A percentile compares a stretch with the other conserved stretches of the same genome.
Evolutionary conservation across 2,113 vertebrate species (phyloP).

Genomic region (Aspidoscelis tigris): DNA sequence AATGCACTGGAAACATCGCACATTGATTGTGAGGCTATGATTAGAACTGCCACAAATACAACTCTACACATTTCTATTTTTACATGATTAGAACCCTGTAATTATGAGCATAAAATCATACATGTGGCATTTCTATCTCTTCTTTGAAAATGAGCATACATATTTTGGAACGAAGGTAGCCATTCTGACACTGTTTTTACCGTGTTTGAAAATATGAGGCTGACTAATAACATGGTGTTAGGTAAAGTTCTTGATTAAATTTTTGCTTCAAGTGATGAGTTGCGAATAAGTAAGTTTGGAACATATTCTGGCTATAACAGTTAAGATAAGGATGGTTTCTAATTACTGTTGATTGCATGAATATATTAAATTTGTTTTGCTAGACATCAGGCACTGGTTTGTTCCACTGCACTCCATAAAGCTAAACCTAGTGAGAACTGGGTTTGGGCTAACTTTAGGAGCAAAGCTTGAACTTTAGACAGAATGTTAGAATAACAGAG

Average conservation of each 20-base stretch:
- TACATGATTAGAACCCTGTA: neutral
- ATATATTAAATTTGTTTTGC: neutral
- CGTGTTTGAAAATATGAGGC: too few species aligned
- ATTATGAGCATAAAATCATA: neutral
- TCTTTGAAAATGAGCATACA: neutral
- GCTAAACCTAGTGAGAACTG: neutral
- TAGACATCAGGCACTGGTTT: neutral
- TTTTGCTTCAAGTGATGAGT: neutral
- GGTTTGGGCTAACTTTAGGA: neutral
- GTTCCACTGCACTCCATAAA: neutral
- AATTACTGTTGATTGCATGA: neutral
- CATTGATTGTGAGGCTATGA: neutral
- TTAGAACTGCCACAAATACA: neutral
- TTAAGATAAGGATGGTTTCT: neutral
- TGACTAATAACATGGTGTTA: neutral
- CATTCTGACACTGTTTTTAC: neutral
- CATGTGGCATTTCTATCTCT: neutral
- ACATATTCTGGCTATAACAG: neutral
- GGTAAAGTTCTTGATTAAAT: neutral
- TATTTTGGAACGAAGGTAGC: neutral
- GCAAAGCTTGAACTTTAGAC: neutral
- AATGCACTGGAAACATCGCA: too few species aligned
- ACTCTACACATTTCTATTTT: neutral
- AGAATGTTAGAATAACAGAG: neutral
- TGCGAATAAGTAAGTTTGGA: neutral